Evolutionary conservation across 2,113 vertebrate genomes (phyloP).

Genomic region (Scomber scombrus): DNA sequence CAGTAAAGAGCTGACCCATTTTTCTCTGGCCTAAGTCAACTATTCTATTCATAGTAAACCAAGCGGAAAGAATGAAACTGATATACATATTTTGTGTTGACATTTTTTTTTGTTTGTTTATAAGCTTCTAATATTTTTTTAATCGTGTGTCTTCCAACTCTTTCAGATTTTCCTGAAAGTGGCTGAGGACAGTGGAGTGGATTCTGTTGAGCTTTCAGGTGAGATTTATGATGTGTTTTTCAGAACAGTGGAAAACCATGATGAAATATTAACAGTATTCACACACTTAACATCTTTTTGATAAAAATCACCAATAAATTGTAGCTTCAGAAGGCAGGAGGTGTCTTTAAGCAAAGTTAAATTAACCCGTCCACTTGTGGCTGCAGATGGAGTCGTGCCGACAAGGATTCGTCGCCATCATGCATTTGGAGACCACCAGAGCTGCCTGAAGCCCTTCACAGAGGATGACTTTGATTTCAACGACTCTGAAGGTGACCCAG

Average conservation of each 20-base stretch:
- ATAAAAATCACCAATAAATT: background rate
- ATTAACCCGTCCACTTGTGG: background rate
- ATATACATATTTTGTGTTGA: background rate
- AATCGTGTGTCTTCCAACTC: background rate
- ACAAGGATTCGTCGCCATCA: conserved; percentile 91
- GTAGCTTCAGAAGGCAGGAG: too few relatives aligned
- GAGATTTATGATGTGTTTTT: conserved; percentile 33
- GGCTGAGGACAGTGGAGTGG: conserved; percentile 95
- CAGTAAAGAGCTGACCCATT: background rate
- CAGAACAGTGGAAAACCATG: too few relatives aligned
- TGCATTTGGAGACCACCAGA: conserved; percentile 96
- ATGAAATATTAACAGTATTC: background rate
- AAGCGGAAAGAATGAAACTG: background rate
- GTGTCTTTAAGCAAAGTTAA: background rate
- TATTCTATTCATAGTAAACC: background rate
- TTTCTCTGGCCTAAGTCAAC: background rate
- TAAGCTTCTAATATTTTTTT: background rate
- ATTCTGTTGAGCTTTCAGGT: conserved; percentile 95
- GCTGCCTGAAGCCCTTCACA: conserved; percentile 96
- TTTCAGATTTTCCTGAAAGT: conserved; percentile 98
- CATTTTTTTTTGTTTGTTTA: background rate
- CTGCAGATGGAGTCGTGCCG: conserved; percentile 92
- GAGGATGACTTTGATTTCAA: conserved; percentile 96
- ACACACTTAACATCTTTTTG: background rate
- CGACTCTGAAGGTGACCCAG: conserved; percentile 96